Conservation (phyloP, 2,797 vertebrate genomes). For the Sardinella longiceps region DNA sequence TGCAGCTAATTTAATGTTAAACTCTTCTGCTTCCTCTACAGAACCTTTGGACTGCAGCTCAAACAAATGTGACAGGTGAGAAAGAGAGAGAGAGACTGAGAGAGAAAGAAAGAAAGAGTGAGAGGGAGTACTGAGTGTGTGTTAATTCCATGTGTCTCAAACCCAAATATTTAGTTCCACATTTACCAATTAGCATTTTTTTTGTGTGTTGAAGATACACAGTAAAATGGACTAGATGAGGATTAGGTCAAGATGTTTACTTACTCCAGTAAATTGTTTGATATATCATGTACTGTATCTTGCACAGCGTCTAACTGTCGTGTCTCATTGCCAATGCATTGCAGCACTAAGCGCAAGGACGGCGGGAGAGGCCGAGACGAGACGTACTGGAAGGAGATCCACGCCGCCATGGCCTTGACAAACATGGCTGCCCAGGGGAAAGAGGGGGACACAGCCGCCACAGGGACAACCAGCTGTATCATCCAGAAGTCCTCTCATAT, state of each 20-base stretch:
- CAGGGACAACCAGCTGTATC: conserved; percentile 96
- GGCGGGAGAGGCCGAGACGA: conserved; percentile 90
- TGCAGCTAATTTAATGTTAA: conserved; percentile 69
- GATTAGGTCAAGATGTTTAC: background rate
- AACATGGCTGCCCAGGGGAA: conserved; percentile 93
- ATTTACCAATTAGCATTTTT: background rate
- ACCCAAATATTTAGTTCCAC: background rate
- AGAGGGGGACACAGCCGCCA: conserved; percentile 72
- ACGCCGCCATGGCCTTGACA: conserved; percentile 97
- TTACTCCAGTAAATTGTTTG: background rate
- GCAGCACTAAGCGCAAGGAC: conserved; percentile 68
- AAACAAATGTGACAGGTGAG: conserved; percentile 92
- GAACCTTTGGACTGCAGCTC: conserved; percentile 90
- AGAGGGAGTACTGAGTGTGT: background rate
- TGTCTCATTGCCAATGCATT: background rate
- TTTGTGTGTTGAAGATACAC: background rate
- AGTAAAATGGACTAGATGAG: background rate
- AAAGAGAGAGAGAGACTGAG: no score
- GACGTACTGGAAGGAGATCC: conserved; percentile 98
- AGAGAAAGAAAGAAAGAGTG: background rate
- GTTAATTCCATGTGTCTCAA: background rate
- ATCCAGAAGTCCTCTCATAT: conserved; percentile 99
- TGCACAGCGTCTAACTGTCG: background rate
- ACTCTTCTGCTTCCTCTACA: conserved; percentile 75
- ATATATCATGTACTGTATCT: background rate